phyloP scores from a whole-genome alignment of 2,888 invertebrate genomes.

The Eubasilissa splendida region DNA sequence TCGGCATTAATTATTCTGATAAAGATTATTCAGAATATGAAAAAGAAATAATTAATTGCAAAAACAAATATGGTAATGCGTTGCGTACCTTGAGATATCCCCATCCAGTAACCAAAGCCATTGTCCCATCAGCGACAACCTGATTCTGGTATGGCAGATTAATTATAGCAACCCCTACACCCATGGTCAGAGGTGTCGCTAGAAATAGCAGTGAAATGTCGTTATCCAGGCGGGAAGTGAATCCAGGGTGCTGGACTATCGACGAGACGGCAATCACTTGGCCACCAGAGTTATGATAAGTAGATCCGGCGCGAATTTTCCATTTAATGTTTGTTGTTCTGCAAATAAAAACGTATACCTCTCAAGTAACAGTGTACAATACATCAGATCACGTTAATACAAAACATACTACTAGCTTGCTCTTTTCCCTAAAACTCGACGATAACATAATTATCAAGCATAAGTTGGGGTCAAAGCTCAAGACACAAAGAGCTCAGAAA shows the following conservation, averaged over 20 bases:
- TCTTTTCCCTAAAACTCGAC: too few relatives aligned
- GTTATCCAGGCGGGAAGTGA: constrained; percentile 63
- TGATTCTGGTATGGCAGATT: constrained; percentile 62
- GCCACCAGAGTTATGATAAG: constrained; percentile 65
- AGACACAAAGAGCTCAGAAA: too few relatives aligned
- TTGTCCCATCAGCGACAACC: constrained; percentile 62
- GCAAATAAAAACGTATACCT: neutral
- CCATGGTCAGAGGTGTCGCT: constrained; percentile 62
- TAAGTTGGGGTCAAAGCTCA: too few relatives aligned
- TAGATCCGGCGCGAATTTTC: constrained; percentile 59
- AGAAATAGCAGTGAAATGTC: constrained; percentile 66
- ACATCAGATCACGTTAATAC: neutral
- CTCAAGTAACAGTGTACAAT: neutral
- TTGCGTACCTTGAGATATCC: constrained; percentile 63
- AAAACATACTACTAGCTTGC: too few relatives aligned
- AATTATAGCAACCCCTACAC: constrained; percentile 62
- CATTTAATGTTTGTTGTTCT: constrained; percentile 9
- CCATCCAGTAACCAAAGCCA: constrained; percentile 68
- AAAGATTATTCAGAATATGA: too few relatives aligned
- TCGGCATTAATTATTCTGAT: too few relatives aligned
- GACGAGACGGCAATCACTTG: constrained; percentile 62
- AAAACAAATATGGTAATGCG: too few relatives aligned
- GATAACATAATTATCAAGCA: too few relatives aligned
- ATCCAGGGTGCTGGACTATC: constrained; percentile 54
- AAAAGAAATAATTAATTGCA: too few relatives aligned